Evolutionary conservation across 2,888 invertebrate species (phyloP), one percentile per base, ranked within the genome.

Genomic region (Drosophila barbarae): DNA sequence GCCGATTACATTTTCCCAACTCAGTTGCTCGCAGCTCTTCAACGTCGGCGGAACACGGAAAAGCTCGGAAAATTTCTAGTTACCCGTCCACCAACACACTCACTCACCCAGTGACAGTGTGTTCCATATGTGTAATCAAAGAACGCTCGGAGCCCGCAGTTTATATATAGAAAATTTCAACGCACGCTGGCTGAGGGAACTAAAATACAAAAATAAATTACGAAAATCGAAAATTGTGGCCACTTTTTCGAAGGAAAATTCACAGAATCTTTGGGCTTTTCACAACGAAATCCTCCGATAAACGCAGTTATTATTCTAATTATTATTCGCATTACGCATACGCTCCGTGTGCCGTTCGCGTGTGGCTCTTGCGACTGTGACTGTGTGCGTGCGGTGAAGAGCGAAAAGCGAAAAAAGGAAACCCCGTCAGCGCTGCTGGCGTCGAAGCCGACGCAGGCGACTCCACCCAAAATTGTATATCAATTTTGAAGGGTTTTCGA

Each of bases 81-180:
- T 23, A 9, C 49, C 60, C 69, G 52, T 52, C 57, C 38, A 60
- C 38, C 34, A 35, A 49, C 50, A 59, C 30, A 41, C 30, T 56
- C 58, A 58, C 42, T 50, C 44, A 49, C 39, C 42, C 53, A 58
- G 65, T 70, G 65, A 72, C 67, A 72, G 67, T 80, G 59, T 69
- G 83, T 74, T 74, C 77, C 74, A 76, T 84, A 81, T 84, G 81
- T 83, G 77, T 83, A 83, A 79, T 69, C 74, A 76, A 76, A 76
- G 69, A 71, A 67, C 67, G 47, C 50, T 68, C 77, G 69, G 67
- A 70, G 66, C 67, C 73, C 72, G 73, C 77, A 56, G 80, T 80
- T 85, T 87, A 87, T 87, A 87, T 87, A 87, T 87, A 87, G 87
- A 87, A 86, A 86, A 86, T 83, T 59, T 79, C 55, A 58, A 86